These are phyloP conservation scores for Sarcophaga caerulescens DNA, from an alignment of 2,888 invertebrate species.

Conservation along the genomic window DNA sequence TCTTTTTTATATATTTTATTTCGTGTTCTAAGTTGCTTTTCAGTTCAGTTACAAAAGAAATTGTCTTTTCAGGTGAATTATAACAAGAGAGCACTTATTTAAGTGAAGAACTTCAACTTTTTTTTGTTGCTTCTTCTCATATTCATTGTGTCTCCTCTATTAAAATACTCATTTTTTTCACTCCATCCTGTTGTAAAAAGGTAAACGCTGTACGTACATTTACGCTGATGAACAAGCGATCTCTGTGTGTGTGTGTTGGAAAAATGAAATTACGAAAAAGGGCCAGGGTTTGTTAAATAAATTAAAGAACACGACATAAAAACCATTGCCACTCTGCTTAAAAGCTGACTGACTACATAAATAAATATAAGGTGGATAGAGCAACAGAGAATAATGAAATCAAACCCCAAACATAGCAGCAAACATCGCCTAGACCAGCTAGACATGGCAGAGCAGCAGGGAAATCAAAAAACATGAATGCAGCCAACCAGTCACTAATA, in stretches of 20 bases:
- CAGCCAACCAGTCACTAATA: constrained; percentile 34
- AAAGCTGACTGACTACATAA: neutral
- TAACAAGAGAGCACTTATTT: constrained; percentile 67
- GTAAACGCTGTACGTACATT: neutral
- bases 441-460: no score
- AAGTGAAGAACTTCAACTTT: constrained; percentile 47
- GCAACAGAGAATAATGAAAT: constrained; percentile 26
- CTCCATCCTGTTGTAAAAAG: neutral
- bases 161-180: neutral
- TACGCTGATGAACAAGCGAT: neutral
- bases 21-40: constrained; percentile 43
- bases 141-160: constrained; percentile 27
- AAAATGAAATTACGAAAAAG: neutral
- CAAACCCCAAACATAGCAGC: constrained; percentile 9
- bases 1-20: neutral
- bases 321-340: neutral
- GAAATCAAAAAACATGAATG: constrained; percentile 22
- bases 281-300: constrained; percentile 19
- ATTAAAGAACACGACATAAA: constrained; percentile 19
- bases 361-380: constrained; percentile 4
- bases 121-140: neutral
- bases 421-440: neutral
- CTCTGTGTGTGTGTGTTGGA: neutral
- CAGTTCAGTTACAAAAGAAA: constrained; percentile 66
- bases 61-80: constrained; percentile 69